phyloP scores from a whole-genome alignment of 1,140 invertebrate genomes.

The Sogatella furcifera region DNA sequence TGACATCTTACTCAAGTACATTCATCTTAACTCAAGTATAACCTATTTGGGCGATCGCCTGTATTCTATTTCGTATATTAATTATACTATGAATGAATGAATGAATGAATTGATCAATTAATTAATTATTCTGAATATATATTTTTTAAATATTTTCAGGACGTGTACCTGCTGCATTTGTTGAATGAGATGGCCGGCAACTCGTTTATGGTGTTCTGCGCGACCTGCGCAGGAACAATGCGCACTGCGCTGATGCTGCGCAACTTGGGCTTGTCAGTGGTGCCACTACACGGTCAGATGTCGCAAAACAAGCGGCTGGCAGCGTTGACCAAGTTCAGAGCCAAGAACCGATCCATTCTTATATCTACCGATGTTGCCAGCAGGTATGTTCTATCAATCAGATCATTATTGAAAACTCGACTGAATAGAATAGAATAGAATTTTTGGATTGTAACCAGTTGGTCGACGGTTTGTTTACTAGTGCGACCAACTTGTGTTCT shows the following conservation, averaged over 20 bases:
- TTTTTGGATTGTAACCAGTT: too few species aligned
- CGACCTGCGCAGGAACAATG: conserved; percentile 87
- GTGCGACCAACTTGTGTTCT: too few species aligned
- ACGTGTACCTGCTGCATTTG: conserved; percentile 93
- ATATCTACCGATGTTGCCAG: conserved; percentile 98
- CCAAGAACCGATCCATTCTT: conserved; percentile 73
- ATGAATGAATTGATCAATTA: too few species aligned
- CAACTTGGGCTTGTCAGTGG: conserved; percentile 78
- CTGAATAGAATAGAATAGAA: too few species aligned
- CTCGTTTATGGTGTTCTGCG: conserved; percentile 94
- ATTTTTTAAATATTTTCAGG: conserved; percentile 44
- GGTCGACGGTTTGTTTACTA: too few species aligned
- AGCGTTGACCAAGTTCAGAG: conserved; percentile 86
- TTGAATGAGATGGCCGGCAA: conserved; percentile 93
- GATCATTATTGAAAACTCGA: too few species aligned
- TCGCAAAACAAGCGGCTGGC: conserved; percentile 86
- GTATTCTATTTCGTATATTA: too few species aligned
- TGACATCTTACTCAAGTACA: too few species aligned
- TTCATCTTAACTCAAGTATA: too few species aligned
- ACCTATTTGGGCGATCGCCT: too few species aligned
- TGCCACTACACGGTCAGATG: conserved; percentile 97
- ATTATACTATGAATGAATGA: too few species aligned
- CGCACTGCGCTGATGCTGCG: conserved; percentile 78
- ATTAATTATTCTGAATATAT: too few species aligned
- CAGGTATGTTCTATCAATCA: conserved; percentile 43